Conservation (phyloP, 1,140 invertebrate species). For the Acromyrmex echinatior region DNA sequence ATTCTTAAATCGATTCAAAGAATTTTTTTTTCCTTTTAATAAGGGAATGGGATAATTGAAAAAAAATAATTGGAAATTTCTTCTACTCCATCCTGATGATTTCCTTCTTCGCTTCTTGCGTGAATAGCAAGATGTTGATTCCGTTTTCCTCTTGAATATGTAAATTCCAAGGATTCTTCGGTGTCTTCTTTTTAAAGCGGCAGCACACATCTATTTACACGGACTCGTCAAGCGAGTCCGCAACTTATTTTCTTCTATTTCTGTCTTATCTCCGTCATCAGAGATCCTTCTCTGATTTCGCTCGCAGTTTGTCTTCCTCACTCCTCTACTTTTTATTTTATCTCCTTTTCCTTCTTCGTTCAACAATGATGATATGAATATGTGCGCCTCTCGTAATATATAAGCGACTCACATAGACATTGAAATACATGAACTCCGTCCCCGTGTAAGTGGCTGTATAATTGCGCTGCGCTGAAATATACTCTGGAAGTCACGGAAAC, state of each 20-base stretch:
- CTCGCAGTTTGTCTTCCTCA: neutral
- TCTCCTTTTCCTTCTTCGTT: conserved; percentile 12
- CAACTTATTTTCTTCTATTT: neutral
- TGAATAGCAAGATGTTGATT: conserved; percentile 27
- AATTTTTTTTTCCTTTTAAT: neutral
- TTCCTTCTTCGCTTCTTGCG: conserved; percentile 13
- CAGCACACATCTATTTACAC: conserved; percentile 15
- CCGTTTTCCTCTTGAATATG: conserved; percentile 9
- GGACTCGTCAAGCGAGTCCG: conserved; percentile 55
- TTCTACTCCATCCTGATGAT: conserved; percentile 24
- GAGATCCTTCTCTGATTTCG: neutral
- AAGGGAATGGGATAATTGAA: neutral
- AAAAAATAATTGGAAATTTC: conserved; percentile 20
- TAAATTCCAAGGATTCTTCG: conserved; percentile 37
- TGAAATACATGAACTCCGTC: conserved; percentile 4
- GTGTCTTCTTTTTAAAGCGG: conserved; percentile 13
- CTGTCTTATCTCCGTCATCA: neutral
- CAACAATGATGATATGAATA: conserved; percentile 48
- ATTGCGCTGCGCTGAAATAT: conserved; percentile 65
- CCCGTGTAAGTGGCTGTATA: conserved; percentile 37
- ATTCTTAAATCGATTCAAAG: neutral
- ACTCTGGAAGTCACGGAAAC: conserved; percentile 49
- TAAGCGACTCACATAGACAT: conserved; percentile 54
- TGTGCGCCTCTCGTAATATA: conserved; percentile 33
- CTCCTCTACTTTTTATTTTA: neutral